Conservation (phyloP, 2,113 vertebrate species). For the Danio rerio region DNA sequence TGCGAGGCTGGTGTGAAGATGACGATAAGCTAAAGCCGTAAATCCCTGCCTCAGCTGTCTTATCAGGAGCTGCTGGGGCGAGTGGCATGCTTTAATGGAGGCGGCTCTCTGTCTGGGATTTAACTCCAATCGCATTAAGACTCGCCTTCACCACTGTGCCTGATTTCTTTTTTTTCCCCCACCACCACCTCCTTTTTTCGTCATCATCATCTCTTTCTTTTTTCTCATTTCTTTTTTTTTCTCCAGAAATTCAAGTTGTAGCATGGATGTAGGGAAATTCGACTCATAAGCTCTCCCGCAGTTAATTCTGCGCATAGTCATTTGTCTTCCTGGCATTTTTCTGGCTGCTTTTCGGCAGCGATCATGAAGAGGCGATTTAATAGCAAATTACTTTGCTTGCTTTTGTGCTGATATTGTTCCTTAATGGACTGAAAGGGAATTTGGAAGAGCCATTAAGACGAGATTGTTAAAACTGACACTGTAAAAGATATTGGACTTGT, state of each 20-base stretch:
- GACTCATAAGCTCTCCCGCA: slow-evolving; percentile 61
- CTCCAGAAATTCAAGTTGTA: slow-evolving; percentile 73
- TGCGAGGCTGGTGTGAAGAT: slow-evolving; percentile 80
- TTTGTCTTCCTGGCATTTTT: slow-evolving; percentile 59
- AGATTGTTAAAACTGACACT: slow-evolving; percentile 51
- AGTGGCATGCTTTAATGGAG: slow-evolving; percentile 79
- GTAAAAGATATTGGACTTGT: slow-evolving; percentile 29
- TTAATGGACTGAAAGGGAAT: slow-evolving; percentile 54
- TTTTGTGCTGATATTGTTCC: slow-evolving; percentile 56
- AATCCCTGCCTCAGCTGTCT: slow-evolving; percentile 81
- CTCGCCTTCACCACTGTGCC: slow-evolving; percentile 72
- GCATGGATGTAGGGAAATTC: slow-evolving; percentile 61
- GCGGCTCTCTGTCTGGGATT: slow-evolving; percentile 79
- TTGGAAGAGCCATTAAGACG: slow-evolving; percentile 44
- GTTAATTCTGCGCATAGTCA: slow-evolving; percentile 64
- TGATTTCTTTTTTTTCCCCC: slow-evolving; percentile 61
- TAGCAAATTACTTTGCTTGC: slow-evolving; percentile 55
- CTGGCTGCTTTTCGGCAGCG: slow-evolving; percentile 39
- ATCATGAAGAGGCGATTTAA: slow-evolving; percentile 52
- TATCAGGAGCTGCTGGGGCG: slow-evolving; percentile 78
- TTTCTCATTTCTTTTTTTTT: slow-evolving; percentile 45
- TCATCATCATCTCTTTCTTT: slow-evolving; percentile 27
- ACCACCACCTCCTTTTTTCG: neutral
- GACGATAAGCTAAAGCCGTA: slow-evolving; percentile 80
- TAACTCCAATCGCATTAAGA: slow-evolving; percentile 80